These are phyloP conservation scores for Nebria ingens DNA, from an alignment of 1,140 invertebrate species.

Conservation along the genomic window DNA sequence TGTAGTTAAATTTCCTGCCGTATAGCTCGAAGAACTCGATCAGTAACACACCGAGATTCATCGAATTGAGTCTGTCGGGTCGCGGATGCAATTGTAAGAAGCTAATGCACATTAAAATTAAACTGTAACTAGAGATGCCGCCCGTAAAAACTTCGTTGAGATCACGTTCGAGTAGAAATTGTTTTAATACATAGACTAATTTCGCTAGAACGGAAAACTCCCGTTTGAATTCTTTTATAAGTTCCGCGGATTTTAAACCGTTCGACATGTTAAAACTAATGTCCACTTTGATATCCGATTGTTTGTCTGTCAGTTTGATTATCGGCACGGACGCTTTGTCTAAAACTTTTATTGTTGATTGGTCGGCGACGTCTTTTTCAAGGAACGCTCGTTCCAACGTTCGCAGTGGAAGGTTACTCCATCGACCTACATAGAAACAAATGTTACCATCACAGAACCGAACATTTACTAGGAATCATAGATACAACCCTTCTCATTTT, in stretches of 20 bases:
- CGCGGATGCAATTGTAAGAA: slow-evolving; percentile 80
- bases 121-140: slow-evolving; percentile 96
- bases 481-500: no score
- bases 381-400: slow-evolving; percentile 84
- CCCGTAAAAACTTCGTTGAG: slow-evolving; percentile 99
- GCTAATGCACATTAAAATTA: slow-evolving; percentile 97
- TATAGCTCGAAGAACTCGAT: slow-evolving; percentile 98
- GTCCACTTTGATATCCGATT: slow-evolving; percentile 89
- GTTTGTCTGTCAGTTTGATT: slow-evolving; percentile 91
- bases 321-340: slow-evolving; percentile 97
- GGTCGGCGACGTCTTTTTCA: slow-evolving; percentile 77
- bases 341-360: slow-evolving; percentile 83
- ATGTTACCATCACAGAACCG: no score
- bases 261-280: slow-evolving; percentile 98
- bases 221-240: slow-evolving; percentile 77
- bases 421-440: slow-evolving; percentile 79
- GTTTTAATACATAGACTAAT: slow-evolving; percentile 93
- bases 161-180: slow-evolving; percentile 93
- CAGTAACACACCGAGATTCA: slow-evolving; percentile 86
- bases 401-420: slow-evolving; percentile 81
- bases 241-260: slow-evolving; percentile 87
- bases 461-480: no score
- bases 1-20: slow-evolving; percentile 92
- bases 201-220: slow-evolving; percentile 81
- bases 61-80: slow-evolving; percentile 46